These are phyloP conservation scores for Chrysodeixis includens DNA, from an alignment of 2,888 invertebrate species.

Conservation along the genomic window DNA sequence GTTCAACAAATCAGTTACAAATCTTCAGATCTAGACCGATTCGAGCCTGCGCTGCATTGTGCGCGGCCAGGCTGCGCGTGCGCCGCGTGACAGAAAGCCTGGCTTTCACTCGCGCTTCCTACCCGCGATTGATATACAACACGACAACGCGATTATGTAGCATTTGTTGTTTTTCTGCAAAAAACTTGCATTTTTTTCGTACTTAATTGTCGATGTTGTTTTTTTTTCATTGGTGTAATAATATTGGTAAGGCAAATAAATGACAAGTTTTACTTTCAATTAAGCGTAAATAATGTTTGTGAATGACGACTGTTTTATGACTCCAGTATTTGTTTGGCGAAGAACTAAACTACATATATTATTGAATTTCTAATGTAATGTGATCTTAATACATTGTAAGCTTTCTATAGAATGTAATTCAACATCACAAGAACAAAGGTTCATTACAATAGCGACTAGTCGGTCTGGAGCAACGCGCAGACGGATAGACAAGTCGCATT, in stretches of 20 bases:
- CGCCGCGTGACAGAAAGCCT: slow-evolving; percentile 66
- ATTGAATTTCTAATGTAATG: slow-evolving; percentile 2
- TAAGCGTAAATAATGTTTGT: too few species aligned
- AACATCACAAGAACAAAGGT: slow-evolving; percentile 57
- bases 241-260: slow-evolving; percentile 38
- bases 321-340: too few species aligned
- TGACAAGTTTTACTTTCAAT: not conserved
- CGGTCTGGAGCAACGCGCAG: slow-evolving; percentile 47
- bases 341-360: not conserved
- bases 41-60: slow-evolving; percentile 53
- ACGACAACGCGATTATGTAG: slow-evolving; percentile 65
- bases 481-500: slow-evolving; percentile 72
- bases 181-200: slow-evolving; percentile 22
- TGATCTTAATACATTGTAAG: slow-evolving; percentile 8
- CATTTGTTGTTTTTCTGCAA: slow-evolving; percentile 55
- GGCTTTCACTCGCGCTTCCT: slow-evolving; percentile 71
- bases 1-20: slow-evolving; percentile 31
- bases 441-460: slow-evolving; percentile 45
- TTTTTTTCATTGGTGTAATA: slow-evolving; percentile 39
- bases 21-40: slow-evolving; percentile 41
- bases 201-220: slow-evolving; percentile 42
- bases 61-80: slow-evolving; percentile 62
- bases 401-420: slow-evolving; percentile 22
- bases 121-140: slow-evolving; percentile 62
- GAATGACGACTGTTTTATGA: too few species aligned